Evolutionary conservation across 2,797 vertebrate genomes (phyloP).

Genomic region (Lepilemur septentrionalis): DNA sequence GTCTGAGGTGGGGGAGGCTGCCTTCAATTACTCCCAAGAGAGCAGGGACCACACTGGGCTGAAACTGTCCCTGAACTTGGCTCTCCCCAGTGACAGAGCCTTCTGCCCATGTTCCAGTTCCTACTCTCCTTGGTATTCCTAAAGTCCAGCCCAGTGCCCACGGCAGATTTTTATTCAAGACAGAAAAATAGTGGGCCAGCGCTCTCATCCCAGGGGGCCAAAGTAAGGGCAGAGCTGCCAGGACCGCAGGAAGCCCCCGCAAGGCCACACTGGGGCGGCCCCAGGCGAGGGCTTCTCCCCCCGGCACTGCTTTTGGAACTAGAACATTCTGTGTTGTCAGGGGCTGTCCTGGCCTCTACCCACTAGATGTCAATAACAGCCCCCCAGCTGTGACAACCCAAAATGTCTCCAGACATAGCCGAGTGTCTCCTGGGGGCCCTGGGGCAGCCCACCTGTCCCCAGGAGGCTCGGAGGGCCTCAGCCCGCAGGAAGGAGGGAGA

Average conservation of each 20-base stretch:
- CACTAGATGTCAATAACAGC: not conserved
- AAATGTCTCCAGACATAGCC: not conserved
- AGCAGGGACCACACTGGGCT: not conserved
- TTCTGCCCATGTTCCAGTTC: not conserved
- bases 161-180: not conserved
- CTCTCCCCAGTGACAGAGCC: not conserved
- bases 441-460: not conserved
- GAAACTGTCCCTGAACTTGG: too few relatives aligned
- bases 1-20: not conserved
- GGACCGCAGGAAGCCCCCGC: accelerated
- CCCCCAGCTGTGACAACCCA: not conserved
- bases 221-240: too few relatives aligned
- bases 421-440: not conserved
- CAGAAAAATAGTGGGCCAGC: accelerated
- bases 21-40: accelerated
- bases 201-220: not conserved
- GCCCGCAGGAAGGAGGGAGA: not conserved
- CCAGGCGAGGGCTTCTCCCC: accelerated
- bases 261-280: not conserved
- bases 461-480: not conserved
- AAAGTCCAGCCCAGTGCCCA: not conserved
- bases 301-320: accelerated
- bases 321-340: accelerated
- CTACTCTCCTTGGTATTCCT: not conserved
- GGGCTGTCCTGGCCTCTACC: not conserved